Base-by-base conservation (phyloP, 2,888 invertebrate species). In the Anaspis maculata region DNA sequence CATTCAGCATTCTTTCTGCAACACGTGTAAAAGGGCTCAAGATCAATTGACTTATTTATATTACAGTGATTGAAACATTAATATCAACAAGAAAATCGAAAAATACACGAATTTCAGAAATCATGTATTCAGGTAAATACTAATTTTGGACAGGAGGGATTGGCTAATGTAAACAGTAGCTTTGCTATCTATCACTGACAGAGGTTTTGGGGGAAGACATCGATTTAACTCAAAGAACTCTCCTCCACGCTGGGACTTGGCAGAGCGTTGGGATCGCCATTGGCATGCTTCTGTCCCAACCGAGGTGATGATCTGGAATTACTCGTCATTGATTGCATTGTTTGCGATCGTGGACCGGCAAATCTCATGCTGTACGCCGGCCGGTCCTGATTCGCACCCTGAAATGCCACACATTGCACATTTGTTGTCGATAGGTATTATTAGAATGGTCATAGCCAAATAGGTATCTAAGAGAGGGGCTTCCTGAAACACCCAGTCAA, bases 321-420 rank as follows among this genome's bases (percentile, higher is more conserved):
- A 42, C 57, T 60, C 25, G 71, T 70, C 54, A 70, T 66, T 46
- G 71, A 71, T 54, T 69, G 69, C 55, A 70, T 65, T 25, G 71
- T 70, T 50, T 71, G 70, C 34, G 70, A 69, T 30, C 69, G 57
- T 7, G 64, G 61, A 15, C 57, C 62, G 11, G 67, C 54, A 47
- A 71, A 71, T 41, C 68, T 56, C 69, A 69, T 70, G 52, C 68
- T 70, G 57, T 67, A 67, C 7, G 59, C 59, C 13, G 62, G 59
- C 23, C 67, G 56, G 27, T 55, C 56, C 15, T 49, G 45, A 25
- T 51, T 47, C 15, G 39, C 53, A 29, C 56, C 55, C 53, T 55
- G 39, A 36, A 51, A 41, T 27, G 9, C 2, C 12, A 4, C 15
- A 16, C 3, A 15, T n/a, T n/a, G n/a, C n/a, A n/a, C n/a, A n/a